Evolutionary conservation across 2,113 vertebrate species (phyloP).

Genomic region (Proteles cristata): DNA sequence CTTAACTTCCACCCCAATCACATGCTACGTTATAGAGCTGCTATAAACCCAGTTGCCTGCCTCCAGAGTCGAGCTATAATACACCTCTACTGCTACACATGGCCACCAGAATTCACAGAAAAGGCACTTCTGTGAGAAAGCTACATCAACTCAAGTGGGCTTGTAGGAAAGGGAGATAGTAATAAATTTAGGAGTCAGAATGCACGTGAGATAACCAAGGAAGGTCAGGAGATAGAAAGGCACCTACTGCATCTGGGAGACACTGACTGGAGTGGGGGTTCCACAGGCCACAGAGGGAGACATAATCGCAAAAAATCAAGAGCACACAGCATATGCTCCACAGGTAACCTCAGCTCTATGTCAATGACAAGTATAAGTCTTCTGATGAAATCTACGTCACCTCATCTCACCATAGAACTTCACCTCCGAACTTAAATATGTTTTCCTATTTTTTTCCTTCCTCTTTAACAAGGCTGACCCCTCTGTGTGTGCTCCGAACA

Average conservation of each 20-base stretch:
- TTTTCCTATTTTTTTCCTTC: background rate
- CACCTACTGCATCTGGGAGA: background rate
- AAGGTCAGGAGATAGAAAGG: background rate
- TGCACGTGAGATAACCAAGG: background rate
- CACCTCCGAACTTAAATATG: background rate
- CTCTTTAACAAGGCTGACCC: background rate
- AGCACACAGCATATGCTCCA: background rate
- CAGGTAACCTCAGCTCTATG: background rate
- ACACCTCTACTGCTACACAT: background rate
- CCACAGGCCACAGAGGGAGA: background rate
- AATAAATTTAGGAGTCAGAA: background rate
- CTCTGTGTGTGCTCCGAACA: background rate
- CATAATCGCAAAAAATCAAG: background rate
- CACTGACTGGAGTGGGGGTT: background rate
- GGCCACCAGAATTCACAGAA: background rate
- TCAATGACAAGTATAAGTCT: background rate
- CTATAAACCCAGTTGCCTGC: background rate
- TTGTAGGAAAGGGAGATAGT: background rate
- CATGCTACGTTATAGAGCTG: background rate
- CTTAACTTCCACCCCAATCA: background rate
- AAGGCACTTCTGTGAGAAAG: background rate
- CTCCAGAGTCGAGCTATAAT: background rate
- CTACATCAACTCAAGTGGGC: background rate
- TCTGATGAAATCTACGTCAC: background rate
- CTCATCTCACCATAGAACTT: background rate